Evolutionary conservation across 1,140 invertebrate species (phyloP), one percentile per base, ranked within the genome.

Genomic region (Drosophila mauritiana): DNA sequence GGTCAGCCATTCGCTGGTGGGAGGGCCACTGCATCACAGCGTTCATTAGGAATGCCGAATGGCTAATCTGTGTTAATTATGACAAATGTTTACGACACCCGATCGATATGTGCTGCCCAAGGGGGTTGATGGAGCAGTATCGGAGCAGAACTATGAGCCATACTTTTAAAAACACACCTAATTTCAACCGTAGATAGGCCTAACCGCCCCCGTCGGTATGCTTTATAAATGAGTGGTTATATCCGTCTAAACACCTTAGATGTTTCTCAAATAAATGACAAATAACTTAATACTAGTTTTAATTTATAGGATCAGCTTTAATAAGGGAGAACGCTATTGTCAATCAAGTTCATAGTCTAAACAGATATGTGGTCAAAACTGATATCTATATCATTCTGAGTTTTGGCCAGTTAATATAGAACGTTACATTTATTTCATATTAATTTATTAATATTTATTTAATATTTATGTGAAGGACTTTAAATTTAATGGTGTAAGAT

Each of bases 61-160:
- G 69, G 54, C 37, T 73, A 54, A 73, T 61, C 68, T 73, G 68
- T 73, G 69, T 73, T 73, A 73, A 73, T 73, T 73, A 73, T 73
- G 69, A 73, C 67, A 72, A 73, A 73, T 73, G 48, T 63, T 54
- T 73, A 54, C 40, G 70, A 54, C 36, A 62, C 69, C 54, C 36
- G 45, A 8, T 11, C 45, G 17, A 20, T 7, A 13, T 37, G 49
- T 15, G 48, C 4, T 45, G 67, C 11, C 17, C 1, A 22, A 67
- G 62, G 65, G 22, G 48, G 48, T 39, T 36, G 42, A 34, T 25
- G 36, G 7, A 56, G 17, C 6, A 56, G 15, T 40, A 45, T 11
- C 2, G 1, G 17, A 48, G 7, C 46, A 2, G 11, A 22, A 12
- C 31, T 8, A n/a, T 10, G 2, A 22, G 25, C 54, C 7, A 10